Conservation (phyloP, 92 coral and sea anemone species). For the Galaxea fascicularis region DNA sequence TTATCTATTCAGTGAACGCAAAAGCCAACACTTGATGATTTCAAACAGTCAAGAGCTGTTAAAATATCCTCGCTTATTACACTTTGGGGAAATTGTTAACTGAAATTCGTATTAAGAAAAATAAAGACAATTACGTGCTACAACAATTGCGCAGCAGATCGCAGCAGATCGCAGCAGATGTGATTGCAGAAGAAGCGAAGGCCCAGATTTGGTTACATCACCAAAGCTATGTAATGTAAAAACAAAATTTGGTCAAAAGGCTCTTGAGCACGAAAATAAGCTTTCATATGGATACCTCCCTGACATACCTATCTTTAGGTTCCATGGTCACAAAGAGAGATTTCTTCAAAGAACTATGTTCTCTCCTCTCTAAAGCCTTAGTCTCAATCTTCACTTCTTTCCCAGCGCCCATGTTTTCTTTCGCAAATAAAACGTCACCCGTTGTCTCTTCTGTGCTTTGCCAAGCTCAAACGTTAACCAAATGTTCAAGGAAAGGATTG, state of each 20-base stretch:
- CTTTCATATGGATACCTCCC: neutral
- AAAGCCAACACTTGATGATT: neutral
- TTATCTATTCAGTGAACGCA: neutral
- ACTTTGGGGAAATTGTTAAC: too few species aligned
- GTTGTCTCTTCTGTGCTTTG: neutral
- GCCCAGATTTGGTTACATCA: neutral
- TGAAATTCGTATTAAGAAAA: neutral
- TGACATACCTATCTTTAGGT: conserved; percentile 84
- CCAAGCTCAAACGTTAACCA: neutral
- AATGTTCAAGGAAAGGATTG: neutral
- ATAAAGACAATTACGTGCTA: neutral
- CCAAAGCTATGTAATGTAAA: neutral
- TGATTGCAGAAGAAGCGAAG: neutral
- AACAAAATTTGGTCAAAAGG: neutral
- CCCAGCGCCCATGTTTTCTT: conserved; percentile 80
- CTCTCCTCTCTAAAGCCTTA: conserved; percentile 65
- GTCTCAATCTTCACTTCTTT: conserved; percentile 77
- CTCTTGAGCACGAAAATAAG: too few species aligned
- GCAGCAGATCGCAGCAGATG: neutral
- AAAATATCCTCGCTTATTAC: neutral
- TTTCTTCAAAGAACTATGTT: conserved; percentile 57
- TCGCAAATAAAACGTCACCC: neutral
- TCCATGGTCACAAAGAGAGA: conserved; percentile 78
- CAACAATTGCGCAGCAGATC: neutral
- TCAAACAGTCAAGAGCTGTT: neutral